These are phyloP conservation scores for Brachypalpus laphriformis DNA, from an alignment of 2,888 invertebrate species.

Conservation along the genomic window DNA sequence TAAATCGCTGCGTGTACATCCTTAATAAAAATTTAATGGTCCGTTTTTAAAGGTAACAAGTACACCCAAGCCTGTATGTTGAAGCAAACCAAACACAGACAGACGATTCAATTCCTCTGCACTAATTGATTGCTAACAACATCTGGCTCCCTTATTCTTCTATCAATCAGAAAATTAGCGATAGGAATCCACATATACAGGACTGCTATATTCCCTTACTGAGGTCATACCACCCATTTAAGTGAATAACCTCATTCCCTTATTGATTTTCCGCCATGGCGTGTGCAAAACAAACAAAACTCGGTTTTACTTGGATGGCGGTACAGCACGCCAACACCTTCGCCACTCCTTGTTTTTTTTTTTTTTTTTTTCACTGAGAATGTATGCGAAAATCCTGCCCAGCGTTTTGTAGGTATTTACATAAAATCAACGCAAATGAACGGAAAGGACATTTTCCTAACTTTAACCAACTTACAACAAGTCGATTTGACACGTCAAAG, in stretches of 20 bases:
- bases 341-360: slow-evolving; percentile 21
- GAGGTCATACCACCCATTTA: slow-evolving; percentile 29
- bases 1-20: background rate
- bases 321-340: slow-evolving; percentile 5
- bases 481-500: slow-evolving; percentile 29
- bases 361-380: background rate
- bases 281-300: slow-evolving; percentile 38
- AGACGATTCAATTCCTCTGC: slow-evolving; percentile 11
- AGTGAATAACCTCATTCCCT: slow-evolving; percentile 58
- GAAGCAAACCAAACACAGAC: slow-evolving; percentile 22
- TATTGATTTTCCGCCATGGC: slow-evolving; percentile 32
- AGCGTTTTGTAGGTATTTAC: background rate
- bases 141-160: slow-evolving; percentile 42
- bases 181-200: slow-evolving; percentile 41
- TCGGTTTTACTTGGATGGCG: background rate
- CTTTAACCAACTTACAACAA: background rate
- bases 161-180: slow-evolving; percentile 36
- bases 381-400: slow-evolving; percentile 21
- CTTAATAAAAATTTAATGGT: background rate
- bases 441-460: slow-evolving; percentile 8
- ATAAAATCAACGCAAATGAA: slow-evolving; percentile 19
- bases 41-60: background rate
- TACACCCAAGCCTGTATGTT: background rate
- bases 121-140: slow-evolving; percentile 49
- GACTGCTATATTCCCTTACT: background rate